Evolutionary conservation across 2,888 invertebrate species (phyloP).

Genomic region (Tanypteryx hageni): DNA sequence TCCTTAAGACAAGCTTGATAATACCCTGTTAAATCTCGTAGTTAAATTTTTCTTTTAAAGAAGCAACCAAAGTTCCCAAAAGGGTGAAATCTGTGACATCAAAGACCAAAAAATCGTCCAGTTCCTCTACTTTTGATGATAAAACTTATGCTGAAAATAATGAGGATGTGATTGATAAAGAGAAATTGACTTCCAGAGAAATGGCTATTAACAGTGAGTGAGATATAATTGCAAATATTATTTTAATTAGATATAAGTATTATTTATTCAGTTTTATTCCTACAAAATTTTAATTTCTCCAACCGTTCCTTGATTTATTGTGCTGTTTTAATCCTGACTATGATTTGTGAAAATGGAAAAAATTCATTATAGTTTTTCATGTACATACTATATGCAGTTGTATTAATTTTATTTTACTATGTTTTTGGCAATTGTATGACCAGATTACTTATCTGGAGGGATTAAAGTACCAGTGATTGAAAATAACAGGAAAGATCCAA

Average conservation of each 20-base stretch:
- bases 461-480: neutral
- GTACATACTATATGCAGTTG: neutral
- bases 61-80: neutral
- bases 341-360: neutral
- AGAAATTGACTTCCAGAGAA: neutral
- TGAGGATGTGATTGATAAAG: neutral
- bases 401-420: neutral
- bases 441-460: constrained; percentile 17
- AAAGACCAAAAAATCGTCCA: neutral
- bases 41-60: neutral
- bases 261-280: neutral
- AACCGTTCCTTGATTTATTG: neutral
- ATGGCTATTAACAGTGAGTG: neutral
- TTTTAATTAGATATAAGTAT: neutral
- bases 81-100: neutral
- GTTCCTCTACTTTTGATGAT: neutral
- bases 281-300: neutral
- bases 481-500: neutral
- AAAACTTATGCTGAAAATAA: neutral
- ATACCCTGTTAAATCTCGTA: no score
- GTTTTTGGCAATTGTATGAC: neutral
- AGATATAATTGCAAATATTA: neutral
- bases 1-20: no score
- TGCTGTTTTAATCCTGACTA: no score
- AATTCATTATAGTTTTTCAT: neutral